A percentile compares a stretch with the other conserved stretches of the same genome.
phyloP scores from a whole-genome alignment of 2,888 invertebrate genomes.

The Clitarchus hookeri region DNA sequence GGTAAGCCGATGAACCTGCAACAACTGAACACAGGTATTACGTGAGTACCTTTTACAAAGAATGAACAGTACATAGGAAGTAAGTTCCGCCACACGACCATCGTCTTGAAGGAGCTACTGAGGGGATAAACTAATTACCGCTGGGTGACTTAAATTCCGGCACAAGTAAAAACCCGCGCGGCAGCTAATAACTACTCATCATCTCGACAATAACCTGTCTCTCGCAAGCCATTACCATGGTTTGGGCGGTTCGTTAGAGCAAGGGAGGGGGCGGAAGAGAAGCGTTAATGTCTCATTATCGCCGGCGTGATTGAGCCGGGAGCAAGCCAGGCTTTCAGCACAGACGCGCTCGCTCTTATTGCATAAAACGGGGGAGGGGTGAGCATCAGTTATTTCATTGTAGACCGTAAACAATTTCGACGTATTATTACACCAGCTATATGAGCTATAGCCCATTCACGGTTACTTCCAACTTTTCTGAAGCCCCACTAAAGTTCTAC shows the following conservation, averaged over 20 bases:
- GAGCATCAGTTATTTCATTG: too few relatives aligned
- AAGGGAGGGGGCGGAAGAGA: neutral
- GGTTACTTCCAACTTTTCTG: too few relatives aligned
- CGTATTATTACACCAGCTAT: too few relatives aligned
- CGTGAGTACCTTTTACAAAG: too few relatives aligned
- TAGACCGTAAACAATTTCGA: too few relatives aligned
- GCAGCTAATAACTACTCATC: neutral
- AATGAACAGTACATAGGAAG: too few relatives aligned
- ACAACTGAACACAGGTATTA: too few relatives aligned
- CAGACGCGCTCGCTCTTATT: neutral
- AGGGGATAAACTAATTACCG: neutral
- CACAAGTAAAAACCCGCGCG: neutral
- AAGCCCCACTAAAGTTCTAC: too few relatives aligned
- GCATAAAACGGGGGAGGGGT: neutral
- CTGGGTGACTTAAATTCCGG: neutral
- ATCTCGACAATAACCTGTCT: neutral
- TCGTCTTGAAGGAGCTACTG: too few relatives aligned
- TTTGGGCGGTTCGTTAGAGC: neutral
- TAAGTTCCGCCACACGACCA: too few relatives aligned
- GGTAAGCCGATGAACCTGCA: too few relatives aligned
- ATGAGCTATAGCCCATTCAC: too few relatives aligned
- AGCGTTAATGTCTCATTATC: constrained; percentile 6
- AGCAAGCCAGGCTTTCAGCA: neutral
- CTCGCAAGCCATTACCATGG: neutral
- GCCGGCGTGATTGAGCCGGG: neutral